A percentile compares a stretch with the other conserved stretches of the same genome.
Evolutionary conservation across 2,888 invertebrate species (phyloP).

Genomic region (Epinotia ramella): DNA sequence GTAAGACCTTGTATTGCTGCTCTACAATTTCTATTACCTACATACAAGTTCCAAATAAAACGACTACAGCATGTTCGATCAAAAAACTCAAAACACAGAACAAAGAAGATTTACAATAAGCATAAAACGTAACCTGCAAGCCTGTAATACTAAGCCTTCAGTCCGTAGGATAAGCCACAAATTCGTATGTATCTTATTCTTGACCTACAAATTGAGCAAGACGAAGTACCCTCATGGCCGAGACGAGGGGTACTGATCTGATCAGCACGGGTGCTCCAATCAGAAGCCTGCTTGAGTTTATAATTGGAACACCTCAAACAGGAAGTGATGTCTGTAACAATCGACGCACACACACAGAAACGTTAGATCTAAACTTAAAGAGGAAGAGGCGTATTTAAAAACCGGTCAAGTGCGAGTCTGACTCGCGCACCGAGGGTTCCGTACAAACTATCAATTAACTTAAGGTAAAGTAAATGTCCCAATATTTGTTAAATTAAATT

Average conservation of each 20-base stretch:
- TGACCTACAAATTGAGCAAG: conserved; percentile 12
- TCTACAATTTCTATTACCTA: neutral
- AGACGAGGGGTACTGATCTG: conserved; percentile 12
- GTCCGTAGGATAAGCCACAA: neutral
- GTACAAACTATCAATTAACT: too few relatives aligned
- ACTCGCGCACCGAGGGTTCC: too few relatives aligned
- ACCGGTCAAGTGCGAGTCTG: too few relatives aligned
- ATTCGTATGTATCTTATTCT: neutral
- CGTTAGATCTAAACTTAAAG: neutral
- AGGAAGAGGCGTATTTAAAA: neutral
- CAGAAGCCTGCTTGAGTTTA: conserved; percentile 1
- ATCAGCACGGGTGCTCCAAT: conserved; percentile 1
- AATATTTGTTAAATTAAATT: too few relatives aligned
- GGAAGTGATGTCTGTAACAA: neutral
- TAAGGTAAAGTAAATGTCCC: too few relatives aligned
- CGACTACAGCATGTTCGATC: neutral
- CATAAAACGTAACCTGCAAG: neutral
- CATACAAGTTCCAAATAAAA: neutral
- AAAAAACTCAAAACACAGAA: neutral
- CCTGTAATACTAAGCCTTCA: neutral
- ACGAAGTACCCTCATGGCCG: neutral
- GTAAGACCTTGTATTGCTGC: neutral
- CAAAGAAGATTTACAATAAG: neutral
- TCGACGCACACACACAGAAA: neutral
- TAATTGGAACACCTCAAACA: neutral